These are phyloP conservation scores for Brevimyrus niger DNA, from an alignment of 2,113 vertebrate species.

Conservation along the genomic window DNA sequence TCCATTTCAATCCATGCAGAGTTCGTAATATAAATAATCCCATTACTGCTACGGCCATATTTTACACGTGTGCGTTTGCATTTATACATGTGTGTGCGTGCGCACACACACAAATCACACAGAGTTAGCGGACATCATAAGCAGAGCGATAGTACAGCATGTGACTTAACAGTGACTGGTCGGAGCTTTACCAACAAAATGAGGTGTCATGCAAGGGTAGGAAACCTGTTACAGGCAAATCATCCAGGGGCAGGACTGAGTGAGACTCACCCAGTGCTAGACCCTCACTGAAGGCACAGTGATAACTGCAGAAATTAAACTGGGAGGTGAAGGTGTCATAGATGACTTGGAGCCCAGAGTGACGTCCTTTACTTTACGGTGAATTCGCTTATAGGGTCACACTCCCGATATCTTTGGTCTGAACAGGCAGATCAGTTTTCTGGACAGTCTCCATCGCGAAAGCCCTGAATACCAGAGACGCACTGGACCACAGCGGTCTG, in stretches of 20 bases:
- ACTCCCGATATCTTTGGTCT: not conserved
- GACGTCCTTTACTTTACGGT: not conserved
- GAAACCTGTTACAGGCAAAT: not conserved
- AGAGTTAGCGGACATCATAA: conserved; percentile 20
- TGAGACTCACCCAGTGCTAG: not conserved
- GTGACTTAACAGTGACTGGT: conserved; percentile 24
- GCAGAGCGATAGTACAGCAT: conserved; percentile 45
- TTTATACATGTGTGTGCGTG: not conserved
- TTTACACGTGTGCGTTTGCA: not conserved
- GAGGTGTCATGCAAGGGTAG: not conserved
- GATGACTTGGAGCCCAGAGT: not conserved
- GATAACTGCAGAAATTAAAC: not conserved
- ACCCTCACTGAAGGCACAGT: not conserved
- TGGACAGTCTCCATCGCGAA: not conserved
- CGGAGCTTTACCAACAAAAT: not conserved
- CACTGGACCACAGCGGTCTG: not conserved
- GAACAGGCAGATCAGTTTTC: not conserved
- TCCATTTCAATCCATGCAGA: conserved; percentile 49
- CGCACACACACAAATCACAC: not conserved
- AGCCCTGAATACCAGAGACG: not conserved
- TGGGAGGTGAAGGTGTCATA: not conserved
- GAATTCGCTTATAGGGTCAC: not conserved
- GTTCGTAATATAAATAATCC: conserved; percentile 44
- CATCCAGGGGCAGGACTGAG: not conserved
- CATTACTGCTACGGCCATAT: not conserved